Percentiles rank a stretch among this genome's conserved stretches.
Conservation (phyloP, 2,113 vertebrate species). For the Vulpes lagopus region DNA sequence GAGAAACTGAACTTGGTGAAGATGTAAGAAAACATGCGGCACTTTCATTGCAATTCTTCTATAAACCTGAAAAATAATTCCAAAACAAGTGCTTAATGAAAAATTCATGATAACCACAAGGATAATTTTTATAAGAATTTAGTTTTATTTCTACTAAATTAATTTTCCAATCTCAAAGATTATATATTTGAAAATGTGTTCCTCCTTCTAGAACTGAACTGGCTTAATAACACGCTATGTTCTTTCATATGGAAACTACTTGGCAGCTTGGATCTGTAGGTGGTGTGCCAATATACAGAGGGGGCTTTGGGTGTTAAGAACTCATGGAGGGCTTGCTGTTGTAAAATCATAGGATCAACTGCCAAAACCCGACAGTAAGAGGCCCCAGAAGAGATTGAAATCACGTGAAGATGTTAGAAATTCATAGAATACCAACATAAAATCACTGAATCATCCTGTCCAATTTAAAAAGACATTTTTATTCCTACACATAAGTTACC, state of each 20-base stretch:
- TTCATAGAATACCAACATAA: background rate
- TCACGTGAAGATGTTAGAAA: background rate
- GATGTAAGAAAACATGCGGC: fast-evolving
- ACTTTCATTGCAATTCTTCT: background rate
- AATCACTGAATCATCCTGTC: background rate
- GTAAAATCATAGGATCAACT: background rate
- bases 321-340: background rate
- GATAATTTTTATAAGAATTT: background rate
- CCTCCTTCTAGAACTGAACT: background rate
- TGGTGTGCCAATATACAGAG: background rate
- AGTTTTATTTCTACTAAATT: background rate
- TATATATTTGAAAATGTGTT: background rate
- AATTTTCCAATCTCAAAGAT: background rate
- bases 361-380: background rate
- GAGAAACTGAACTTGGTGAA: background rate
- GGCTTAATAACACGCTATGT: background rate
- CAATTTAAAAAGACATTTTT: background rate
- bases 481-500: background rate
- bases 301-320: background rate
- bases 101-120: background rate
- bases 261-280: background rate
- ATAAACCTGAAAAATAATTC: background rate
- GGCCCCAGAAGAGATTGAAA: background rate
- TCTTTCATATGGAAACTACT: background rate
- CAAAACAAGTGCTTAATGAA: background rate